Base-by-base conservation (phyloP, 2,888 invertebrate genomes). In the Alloplasta piceator region DNA sequence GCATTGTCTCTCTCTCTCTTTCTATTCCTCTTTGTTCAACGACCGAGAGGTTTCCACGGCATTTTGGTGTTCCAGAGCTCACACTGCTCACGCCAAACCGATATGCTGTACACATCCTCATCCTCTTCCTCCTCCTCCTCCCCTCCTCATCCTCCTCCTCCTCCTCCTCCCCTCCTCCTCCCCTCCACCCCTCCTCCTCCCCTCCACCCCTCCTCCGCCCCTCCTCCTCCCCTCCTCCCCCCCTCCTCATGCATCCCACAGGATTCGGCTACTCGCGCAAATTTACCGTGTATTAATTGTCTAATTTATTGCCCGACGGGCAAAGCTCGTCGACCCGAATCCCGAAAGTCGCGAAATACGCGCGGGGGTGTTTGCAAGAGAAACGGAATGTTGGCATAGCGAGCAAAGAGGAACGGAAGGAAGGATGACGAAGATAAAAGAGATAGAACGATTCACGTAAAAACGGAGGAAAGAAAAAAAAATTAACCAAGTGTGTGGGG, bases 251-350 rank as follows among this genome's bases (percentile, higher is more conserved):
- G 68, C 72, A 48, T 64, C 73, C 80, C 80, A 16, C 73, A 76
- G 82, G 82, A 82, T 82, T 80, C 77, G 77, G 58, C 77, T 64
- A 73, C 77, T 64, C 73, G 77, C 77, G 74, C 82, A 83, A 83
- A 83, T 83, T 83, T 83, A 78, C 80, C 82, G 83, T 78, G 83
- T 83, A 82, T 83, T 83, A 83, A 83, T 83, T 82, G 80, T 74
- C 64, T 75, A 78, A 83, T 83, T 83, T 83, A 83, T 83, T 73
- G 80, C 80, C 64, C 64, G 73, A 82, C 80, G 73, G 78, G 72
- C 67, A 77, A 80, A 80, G 80, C 80, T 72, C 77, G 76, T 77
- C 73, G 76, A 80, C 80, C 80, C 68, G 58, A 76, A 73, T 73
- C 70, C 58, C 58, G 80, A 58, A 68, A 80, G 73, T 80, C 76